These are phyloP conservation scores for Agonopterix subpropinquella DNA, from an alignment of 2,888 invertebrate genomes.

Conservation along the genomic window DNA sequence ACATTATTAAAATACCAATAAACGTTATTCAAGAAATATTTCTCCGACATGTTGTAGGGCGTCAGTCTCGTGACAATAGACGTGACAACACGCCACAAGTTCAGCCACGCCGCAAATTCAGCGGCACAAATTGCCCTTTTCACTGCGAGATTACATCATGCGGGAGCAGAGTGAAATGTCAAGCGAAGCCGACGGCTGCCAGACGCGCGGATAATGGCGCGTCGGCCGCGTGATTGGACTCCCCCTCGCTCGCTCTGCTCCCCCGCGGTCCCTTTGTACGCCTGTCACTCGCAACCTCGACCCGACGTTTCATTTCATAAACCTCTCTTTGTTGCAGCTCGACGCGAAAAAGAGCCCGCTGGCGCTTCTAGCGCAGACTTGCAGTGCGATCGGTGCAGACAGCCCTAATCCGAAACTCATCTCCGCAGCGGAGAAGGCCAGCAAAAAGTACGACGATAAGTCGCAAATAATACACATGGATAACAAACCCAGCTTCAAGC, in stretches of 20 bases:
- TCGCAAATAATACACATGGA: slow-evolving; percentile 70
- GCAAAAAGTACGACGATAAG: slow-evolving; percentile 80
- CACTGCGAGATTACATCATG: slow-evolving; percentile 76
- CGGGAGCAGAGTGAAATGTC: slow-evolving; percentile 76
- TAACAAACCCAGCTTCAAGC: slow-evolving; percentile 82
- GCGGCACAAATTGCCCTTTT: slow-evolving; percentile 76
- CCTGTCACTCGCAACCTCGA: slow-evolving; percentile 66
- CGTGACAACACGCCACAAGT: slow-evolving; percentile 67
- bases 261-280: slow-evolving; percentile 64
- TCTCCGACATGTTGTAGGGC: slow-evolving; percentile 30
- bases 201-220: slow-evolving; percentile 76
- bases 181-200: slow-evolving; percentile 75
- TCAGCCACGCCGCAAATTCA: slow-evolving; percentile 72
- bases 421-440: slow-evolving; percentile 83
- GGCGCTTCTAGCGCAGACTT: slow-evolving; percentile 96
- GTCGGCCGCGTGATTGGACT: slow-evolving; percentile 74
- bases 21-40: slow-evolving; percentile 9
- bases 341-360: slow-evolving; percentile 98
- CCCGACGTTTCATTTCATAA: slow-evolving; percentile 72
- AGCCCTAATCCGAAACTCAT: slow-evolving; percentile 85
- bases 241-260: slow-evolving; percentile 41
- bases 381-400: slow-evolving; percentile 97
- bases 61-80: slow-evolving; percentile 50
- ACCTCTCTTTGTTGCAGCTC: slow-evolving; percentile 85
- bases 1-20: slow-evolving; percentile 8